These are phyloP conservation scores for Ariolimax columbianus DNA, from an alignment of 2,888 invertebrate species.

Conservation along the genomic window DNA sequence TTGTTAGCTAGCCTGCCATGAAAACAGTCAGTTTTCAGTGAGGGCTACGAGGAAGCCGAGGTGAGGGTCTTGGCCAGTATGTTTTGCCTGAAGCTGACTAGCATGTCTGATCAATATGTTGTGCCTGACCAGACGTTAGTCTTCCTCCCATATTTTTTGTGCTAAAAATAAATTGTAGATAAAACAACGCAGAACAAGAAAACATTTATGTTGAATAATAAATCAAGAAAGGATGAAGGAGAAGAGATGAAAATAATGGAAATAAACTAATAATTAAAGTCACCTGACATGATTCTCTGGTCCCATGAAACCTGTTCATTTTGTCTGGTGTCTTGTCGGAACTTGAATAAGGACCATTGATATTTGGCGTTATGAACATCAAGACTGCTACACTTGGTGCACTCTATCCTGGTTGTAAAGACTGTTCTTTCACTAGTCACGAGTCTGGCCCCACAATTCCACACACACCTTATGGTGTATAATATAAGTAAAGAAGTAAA, in stretches of 20 bases:
- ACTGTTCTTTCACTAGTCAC: constrained; percentile 18
- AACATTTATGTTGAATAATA: background rate
- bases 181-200: no score
- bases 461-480: constrained; percentile 6
- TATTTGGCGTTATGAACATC: constrained; percentile 12
- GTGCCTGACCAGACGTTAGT: no score
- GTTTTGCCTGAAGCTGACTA: no score
- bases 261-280: background rate
- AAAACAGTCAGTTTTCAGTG: no score
- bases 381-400: background rate
- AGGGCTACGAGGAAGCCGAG: no score
- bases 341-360: constrained; percentile 23
- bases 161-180: no score
- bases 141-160: no score
- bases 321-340: background rate
- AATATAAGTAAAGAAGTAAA: background rate
- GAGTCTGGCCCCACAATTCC: constrained; percentile 38
- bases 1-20: no score
- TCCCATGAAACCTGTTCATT: constrained; percentile 21
- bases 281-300: constrained; percentile 27
- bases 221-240: background rate
- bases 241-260: background rate
- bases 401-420: constrained; percentile 5
- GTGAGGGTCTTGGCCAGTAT: no score
- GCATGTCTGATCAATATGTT: no score